These are phyloP conservation scores for Gobionotothen gibberifrons DNA, from an alignment of 2,797 vertebrate species.

Conservation along the genomic window DNA sequence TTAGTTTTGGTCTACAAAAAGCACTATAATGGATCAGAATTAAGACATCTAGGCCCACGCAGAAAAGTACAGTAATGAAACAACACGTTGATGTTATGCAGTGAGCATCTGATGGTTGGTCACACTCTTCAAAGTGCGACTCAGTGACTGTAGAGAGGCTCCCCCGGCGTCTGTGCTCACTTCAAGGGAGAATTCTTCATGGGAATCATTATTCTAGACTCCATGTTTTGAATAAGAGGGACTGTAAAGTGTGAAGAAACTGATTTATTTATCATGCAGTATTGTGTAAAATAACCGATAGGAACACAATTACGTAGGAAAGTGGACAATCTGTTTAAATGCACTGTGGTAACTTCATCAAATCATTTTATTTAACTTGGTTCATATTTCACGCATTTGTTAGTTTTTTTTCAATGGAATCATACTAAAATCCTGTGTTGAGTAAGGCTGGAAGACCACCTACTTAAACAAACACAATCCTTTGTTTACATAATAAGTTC, in stretches of 20 bases:
- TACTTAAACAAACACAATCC: too few species aligned
- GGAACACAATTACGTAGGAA: neutral
- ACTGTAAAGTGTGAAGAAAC: slow-evolving; percentile 61
- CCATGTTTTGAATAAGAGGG: slow-evolving; percentile 87
- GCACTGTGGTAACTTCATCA: neutral
- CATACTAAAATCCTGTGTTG: too few species aligned
- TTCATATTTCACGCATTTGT: neutral
- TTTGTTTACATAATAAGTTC: too few species aligned
- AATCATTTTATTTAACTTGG: neutral
- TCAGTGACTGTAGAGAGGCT: slow-evolving; percentile 37
- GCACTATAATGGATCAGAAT: slow-evolving; percentile 50
- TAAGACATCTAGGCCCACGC: slow-evolving; percentile 28
- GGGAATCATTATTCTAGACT: slow-evolving; percentile 87
- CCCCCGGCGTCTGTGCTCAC: slow-evolving; percentile 52
- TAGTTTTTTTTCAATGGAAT: too few species aligned
- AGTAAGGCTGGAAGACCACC: too few species aligned
- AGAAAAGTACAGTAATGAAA: slow-evolving; percentile 36
- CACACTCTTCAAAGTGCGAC: slow-evolving; percentile 38
- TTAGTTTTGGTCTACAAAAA: slow-evolving; percentile 24
- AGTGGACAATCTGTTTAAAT: neutral
- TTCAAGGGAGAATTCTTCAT: slow-evolving; percentile 82
- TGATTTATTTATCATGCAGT: neutral
- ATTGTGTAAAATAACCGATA: fast-evolving
- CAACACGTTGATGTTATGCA: slow-evolving; percentile 37
- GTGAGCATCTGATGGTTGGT: slow-evolving; percentile 55